These are phyloP conservation scores for Marcusenius ussheri DNA, from an alignment of 2,113 vertebrate species.

Conservation along the genomic window DNA sequence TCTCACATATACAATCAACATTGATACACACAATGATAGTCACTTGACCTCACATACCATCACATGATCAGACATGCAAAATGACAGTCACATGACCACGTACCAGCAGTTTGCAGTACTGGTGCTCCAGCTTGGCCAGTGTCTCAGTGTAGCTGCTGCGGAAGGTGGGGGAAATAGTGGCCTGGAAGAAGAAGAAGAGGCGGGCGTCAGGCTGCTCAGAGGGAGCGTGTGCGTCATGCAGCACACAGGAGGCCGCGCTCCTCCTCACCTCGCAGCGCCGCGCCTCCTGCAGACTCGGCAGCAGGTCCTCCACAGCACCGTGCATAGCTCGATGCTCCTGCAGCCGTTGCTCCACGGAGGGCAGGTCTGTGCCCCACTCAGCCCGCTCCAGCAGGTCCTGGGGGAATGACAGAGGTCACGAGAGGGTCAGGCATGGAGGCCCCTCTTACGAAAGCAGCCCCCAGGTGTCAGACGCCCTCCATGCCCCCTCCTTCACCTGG, in stretches of 20 bases:
- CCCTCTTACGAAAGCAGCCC: not conserved
- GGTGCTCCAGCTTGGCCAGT: conserved; percentile 83
- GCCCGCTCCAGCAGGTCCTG: conserved; percentile 82
- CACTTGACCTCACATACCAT: not conserved
- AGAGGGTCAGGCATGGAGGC: not conserved
- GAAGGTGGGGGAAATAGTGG: conserved; percentile 84
- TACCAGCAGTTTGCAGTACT: conserved; percentile 95
- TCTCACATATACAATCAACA: not conserved
- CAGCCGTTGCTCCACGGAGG: conserved; percentile 80
- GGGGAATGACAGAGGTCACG: conserved; percentile 11
- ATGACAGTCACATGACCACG: not conserved
- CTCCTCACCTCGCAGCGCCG: conserved; percentile 72
- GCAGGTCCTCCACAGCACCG: conserved; percentile 75
- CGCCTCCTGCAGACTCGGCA: conserved; percentile 80
- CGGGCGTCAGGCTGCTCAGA: not conserved
- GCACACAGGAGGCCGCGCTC: not conserved
- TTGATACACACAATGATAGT: not conserved
- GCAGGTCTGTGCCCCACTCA: conserved; percentile 90
- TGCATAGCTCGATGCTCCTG: conserved; percentile 78
- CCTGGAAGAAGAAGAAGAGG: conserved; percentile 48
- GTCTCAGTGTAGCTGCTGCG: conserved; percentile 83
- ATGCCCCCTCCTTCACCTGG: conserved; percentile 60
- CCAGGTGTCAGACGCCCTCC: not conserved
- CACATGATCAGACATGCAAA: too few relatives aligned
- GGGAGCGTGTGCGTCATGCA: not conserved